phyloP scores from a whole-genome alignment of 2,888 invertebrate genomes.

The Microchrysa polita region DNA sequence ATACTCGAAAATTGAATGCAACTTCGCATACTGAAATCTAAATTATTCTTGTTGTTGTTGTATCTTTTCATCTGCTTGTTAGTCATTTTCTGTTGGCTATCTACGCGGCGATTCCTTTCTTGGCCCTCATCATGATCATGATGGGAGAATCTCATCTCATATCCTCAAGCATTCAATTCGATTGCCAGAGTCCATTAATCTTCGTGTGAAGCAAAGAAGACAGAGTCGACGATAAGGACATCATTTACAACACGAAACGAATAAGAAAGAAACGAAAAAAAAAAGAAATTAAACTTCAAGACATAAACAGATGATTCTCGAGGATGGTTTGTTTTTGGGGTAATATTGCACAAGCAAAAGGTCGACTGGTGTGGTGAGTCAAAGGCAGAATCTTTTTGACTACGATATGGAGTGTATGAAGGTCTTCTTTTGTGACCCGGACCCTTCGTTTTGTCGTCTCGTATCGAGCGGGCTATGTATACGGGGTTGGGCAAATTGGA shows the following conservation, averaged over 20 bases:
- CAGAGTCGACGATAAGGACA: constrained; percentile 16
- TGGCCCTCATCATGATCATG: no score
- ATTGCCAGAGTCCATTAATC: constrained; percentile 21
- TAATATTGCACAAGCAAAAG: neutral
- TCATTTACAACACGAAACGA: constrained; percentile 15
- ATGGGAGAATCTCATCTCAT: no score
- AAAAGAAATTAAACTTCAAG: constrained; percentile 32
- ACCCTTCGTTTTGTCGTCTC: neutral
- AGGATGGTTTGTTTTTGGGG: constrained; percentile 5
- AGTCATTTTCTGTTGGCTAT: neutral
- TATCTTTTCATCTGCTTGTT: neutral
- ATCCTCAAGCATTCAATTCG: no score
- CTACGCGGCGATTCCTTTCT: neutral
- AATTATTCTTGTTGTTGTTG: neutral
- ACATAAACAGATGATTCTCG: neutral
- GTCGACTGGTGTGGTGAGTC: neutral
- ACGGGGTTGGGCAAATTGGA: neutral
- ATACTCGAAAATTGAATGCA: neutral
- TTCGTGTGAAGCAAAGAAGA: constrained; percentile 23
- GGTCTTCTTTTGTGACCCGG: neutral
- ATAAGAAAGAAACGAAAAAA: no score
- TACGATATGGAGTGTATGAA: no score
- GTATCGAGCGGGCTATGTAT: neutral
- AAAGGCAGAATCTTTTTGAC: neutral
- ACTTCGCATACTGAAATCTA: neutral